A percentile compares a stretch with the other conserved stretches of the same genome.
Evolutionary conservation across 1,140 invertebrate species (phyloP).

Genomic region (Drosophila navojoa): DNA sequence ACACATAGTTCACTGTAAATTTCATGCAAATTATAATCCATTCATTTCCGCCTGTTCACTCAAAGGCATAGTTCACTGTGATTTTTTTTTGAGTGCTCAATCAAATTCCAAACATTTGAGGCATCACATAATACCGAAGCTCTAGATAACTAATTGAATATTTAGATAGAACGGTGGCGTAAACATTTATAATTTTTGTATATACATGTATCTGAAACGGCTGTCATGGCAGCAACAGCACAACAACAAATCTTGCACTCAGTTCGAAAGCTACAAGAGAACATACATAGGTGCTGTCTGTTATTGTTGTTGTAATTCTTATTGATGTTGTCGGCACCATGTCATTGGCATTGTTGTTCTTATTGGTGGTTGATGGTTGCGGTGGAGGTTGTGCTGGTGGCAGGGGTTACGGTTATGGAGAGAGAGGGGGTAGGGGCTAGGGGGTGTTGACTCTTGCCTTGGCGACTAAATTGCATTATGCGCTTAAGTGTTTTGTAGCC

Average conservation of each 20-base stretch:
- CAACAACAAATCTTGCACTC: slow-evolving; percentile 19
- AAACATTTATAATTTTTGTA: slow-evolving; percentile 4
- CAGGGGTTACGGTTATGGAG: not conserved
- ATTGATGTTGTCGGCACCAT: slow-evolving; percentile 40
- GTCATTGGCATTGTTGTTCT: slow-evolving; percentile 52
- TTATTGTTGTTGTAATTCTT: slow-evolving; percentile 20
- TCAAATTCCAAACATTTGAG: not conserved
- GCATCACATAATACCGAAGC: not conserved
- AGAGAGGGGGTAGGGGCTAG: slow-evolving; percentile 21
- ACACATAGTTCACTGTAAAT: too few relatives aligned
- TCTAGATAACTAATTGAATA: slow-evolving; percentile 23
- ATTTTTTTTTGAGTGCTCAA: not conserved
- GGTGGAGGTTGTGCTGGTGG: not conserved
- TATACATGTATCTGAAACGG: slow-evolving; percentile 13
- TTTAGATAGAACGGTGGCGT: slow-evolving; percentile 8
- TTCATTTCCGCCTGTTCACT: too few relatives aligned
- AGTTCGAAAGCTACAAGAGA: slow-evolving; percentile 31
- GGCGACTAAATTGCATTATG: slow-evolving; percentile 77
- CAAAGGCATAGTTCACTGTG: too few relatives aligned
- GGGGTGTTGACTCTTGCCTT: slow-evolving; percentile 22
- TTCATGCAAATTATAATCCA: not conserved
- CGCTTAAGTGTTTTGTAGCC: slow-evolving; percentile 71
- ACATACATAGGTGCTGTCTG: slow-evolving; percentile 22
- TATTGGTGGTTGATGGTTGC: slow-evolving; percentile 26
- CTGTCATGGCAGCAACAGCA: slow-evolving; percentile 17